A percentile compares a stretch with the other conserved stretches of the same genome.
Conservation (phyloP, 1,140 invertebrate genomes). For the Sminthurides bifidus region DNA sequence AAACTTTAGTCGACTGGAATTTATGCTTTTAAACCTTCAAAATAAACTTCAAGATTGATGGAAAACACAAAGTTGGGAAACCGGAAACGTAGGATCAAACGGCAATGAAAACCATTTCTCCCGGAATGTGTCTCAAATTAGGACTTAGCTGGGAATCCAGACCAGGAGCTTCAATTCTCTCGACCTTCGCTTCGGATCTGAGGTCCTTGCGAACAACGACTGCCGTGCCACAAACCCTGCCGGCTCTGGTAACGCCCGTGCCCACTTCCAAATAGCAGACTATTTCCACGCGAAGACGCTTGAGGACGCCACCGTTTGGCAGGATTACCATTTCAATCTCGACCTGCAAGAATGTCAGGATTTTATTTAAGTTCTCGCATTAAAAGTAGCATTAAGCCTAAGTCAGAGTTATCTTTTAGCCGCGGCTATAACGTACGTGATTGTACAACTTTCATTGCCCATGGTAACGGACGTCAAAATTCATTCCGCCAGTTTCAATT, state of each 20-base stretch:
- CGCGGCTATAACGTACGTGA: too few relatives aligned
- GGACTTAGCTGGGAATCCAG: constrained; percentile 49
- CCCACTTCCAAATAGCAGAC: constrained; percentile 48
- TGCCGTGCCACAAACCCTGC: constrained; percentile 52
- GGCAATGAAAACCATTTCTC: constrained; percentile 26
- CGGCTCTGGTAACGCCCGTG: constrained; percentile 45
- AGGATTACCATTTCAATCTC: constrained; percentile 29
- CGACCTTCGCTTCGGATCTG: constrained; percentile 38
- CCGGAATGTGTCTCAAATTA: constrained; percentile 26
- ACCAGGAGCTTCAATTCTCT: constrained; percentile 51
- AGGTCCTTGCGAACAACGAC: constrained; percentile 43
- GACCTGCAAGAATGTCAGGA: constrained; percentile 39
- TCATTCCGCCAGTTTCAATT: too few relatives aligned
- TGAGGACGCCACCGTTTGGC: constrained; percentile 42
- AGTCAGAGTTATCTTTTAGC: too few relatives aligned
- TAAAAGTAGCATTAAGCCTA: too few relatives aligned
- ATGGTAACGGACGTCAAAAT: too few relatives aligned
- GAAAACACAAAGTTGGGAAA: too few relatives aligned
- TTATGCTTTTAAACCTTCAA: too few relatives aligned
- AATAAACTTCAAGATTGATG: too few relatives aligned
- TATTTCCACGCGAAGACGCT: constrained; percentile 52
- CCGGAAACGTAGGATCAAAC: too few relatives aligned
- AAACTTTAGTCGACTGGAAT: too few relatives aligned
- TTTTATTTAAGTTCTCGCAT: too few relatives aligned
- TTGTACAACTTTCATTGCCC: too few relatives aligned